Evolutionary conservation across 2,888 invertebrate genomes (phyloP), one percentile per base, ranked within the genome.

Genomic region (Nezara viridula): DNA sequence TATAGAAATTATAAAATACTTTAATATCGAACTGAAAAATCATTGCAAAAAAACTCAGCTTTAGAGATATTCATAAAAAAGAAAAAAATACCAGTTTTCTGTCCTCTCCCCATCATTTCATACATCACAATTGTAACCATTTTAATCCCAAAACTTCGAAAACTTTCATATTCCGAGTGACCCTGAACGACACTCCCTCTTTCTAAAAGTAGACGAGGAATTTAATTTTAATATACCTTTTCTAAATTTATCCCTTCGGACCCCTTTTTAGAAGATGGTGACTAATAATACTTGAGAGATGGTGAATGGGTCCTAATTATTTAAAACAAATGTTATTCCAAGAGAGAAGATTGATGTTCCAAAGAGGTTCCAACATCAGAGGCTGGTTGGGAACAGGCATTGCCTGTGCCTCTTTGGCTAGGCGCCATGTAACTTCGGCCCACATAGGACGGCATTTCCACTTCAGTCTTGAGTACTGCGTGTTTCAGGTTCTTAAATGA

Each of bases 271-370:
- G 37, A 73, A 6, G 16, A 32, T 6, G 32, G 66, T 37, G 66
- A 73, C 66, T 73, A 73, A 73, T 73, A 73, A 73, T 73, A 37
- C 66, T 37, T 37, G 2, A 32, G 66, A 73, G 66, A 73, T 73
- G 37, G 32, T 73, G 66, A 37, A 73, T 73, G 66, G 21, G 37
- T 6, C 66, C 37, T 21, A 37, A 73, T 73, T 37, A 73, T 73
- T 19, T 37, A 19, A 73, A 73, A 73, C 66, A 73, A 73, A 73
- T 73, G 66, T 73, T 73, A 37, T 73, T 73, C 21, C 66, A 7
- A 21, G 37, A 73, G 21, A 12, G 37, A 73, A 73, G 37, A 73
- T 73, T 73, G 16, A 73, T 73, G 37, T 37, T 7, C 66, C 66
- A 73, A 73, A 12, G 37, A 37, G 37, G 7, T 37, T 37, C 66